Base-by-base conservation (phyloP, 2,797 vertebrate species). In the Galaxias olidus region DNA sequence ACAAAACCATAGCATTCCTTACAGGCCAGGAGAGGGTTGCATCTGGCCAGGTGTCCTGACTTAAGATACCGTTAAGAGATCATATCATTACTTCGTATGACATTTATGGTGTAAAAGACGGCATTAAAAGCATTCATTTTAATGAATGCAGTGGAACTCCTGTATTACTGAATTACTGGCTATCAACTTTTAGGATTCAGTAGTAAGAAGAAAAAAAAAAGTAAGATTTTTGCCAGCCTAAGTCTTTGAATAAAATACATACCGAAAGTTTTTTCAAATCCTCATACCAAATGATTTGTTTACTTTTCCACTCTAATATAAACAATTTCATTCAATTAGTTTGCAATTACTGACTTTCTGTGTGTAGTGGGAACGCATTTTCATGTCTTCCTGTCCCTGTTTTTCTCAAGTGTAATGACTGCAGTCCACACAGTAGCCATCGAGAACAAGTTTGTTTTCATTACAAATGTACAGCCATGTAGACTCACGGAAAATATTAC, bases 71-170 rank as follows among this genome's bases (percentile, higher is more conserved):
- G 10, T 19, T 4, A 19, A 5, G 15, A 9, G 45, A 59, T 43
- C 14, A 18, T 19, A 10, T 18, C 10, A 4, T 19, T 52, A 52
- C 18, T 52, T 10, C 30, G 4, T 8, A 55, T 55, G 30, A 12
- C 40, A 18, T 4, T 1, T 1, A 18, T 10, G 4, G 19, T 19
- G 14, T 56, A 9, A 41, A 41, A 56, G 13, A 56, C 14, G 30
- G 62, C 72, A 71, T 75, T 77, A 66, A 74, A 76, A 76, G 64
- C 68, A 63, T 68, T 60, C 12, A 69, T 53, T 59, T 50, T 57
- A 69, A 67, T 72, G 54, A 49, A 61, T 44, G 17, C 41, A 61
- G 41, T 15, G 14, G 11, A 41, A 66, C 71, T 56, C 67, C 44
- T 44, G 11, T 3, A 30, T 2, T 45, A 45, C 52, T 70, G 56